A percentile compares a stretch with the other conserved stretches of the same genome.
Conservation (phyloP, 2,797 vertebrate species). For the Xyrichtys novacula region DNA sequence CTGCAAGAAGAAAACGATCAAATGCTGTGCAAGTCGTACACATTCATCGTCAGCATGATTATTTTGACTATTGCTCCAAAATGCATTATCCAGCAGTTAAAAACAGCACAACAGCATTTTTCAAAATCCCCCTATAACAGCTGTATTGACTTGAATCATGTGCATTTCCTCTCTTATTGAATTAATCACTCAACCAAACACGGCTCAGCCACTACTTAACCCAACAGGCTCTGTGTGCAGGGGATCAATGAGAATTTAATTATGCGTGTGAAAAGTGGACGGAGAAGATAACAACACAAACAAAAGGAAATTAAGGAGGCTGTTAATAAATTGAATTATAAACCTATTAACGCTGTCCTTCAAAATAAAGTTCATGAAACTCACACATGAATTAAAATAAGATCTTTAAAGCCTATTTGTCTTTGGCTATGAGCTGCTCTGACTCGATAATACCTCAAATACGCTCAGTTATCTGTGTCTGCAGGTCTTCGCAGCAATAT, state of each 20-base stretch:
- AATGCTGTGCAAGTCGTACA: neutral
- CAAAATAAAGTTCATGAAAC: neutral
- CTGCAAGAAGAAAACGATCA: constrained; percentile 16
- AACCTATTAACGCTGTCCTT: constrained; percentile 8
- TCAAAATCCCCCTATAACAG: neutral
- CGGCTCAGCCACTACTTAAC: neutral
- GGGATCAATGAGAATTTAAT: constrained; percentile 24
- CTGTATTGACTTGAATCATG: constrained; percentile 8
- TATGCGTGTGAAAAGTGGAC: constrained; percentile 7
- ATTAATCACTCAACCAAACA: neutral
- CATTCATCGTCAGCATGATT: neutral
- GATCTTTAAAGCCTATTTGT: neutral
- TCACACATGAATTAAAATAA: neutral
- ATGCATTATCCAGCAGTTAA: neutral
- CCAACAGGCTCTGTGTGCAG: constrained; percentile 6
- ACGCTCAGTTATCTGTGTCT: neutral
- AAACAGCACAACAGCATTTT: neutral
- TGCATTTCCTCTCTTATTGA: constrained; percentile 1
- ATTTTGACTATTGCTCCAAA: neutral
- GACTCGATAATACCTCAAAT: neutral
- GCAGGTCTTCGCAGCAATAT: neutral
- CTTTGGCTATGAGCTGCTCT: neutral
- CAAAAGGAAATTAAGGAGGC: neutral
- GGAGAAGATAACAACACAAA: constrained; percentile 16
- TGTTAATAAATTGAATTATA: constrained; percentile 5